These are phyloP conservation scores for Apis dorsata DNA, from an alignment of 1,140 invertebrate genomes.

Conservation along the genomic window DNA sequence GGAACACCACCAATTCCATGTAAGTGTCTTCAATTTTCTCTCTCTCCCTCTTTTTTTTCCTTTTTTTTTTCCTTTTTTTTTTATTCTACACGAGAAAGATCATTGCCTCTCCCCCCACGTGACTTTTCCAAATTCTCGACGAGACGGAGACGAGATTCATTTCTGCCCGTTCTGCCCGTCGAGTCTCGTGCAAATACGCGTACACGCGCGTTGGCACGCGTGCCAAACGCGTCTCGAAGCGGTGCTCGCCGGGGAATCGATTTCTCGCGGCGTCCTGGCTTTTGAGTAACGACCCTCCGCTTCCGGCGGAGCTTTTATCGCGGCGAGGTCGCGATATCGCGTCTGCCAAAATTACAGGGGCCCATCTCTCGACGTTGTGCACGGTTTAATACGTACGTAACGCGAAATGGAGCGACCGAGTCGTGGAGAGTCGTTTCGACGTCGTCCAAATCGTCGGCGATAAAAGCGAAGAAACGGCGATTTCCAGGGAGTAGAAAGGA, in stretches of 20 bases:
- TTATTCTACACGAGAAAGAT: not conserved
- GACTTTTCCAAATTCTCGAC: not conserved
- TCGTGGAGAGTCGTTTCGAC: slow-evolving; percentile 31
- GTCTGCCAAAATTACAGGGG: slow-evolving; percentile 65
- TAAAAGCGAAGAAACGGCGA: slow-evolving; percentile 58
- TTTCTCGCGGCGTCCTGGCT: slow-evolving; percentile 64
- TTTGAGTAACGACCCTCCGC: slow-evolving; percentile 57
- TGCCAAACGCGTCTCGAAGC: slow-evolving; percentile 61
- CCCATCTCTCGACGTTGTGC: slow-evolving; percentile 28
- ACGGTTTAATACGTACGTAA: slow-evolving; percentile 52
- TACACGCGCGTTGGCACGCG: slow-evolving; percentile 39
- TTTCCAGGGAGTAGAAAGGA: not conserved
- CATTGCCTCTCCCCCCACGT: not conserved
- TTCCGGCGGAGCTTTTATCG: slow-evolving; percentile 62
- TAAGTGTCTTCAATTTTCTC: slow-evolving; percentile 76
- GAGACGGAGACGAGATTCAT: not conserved
- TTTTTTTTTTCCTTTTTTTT: not conserved
- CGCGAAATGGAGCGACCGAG: slow-evolving; percentile 43
- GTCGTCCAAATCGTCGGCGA: slow-evolving; percentile 62
- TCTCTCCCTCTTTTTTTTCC: not conserved
- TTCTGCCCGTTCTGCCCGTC: not conserved
- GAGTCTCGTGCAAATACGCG: not conserved
- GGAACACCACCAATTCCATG: slow-evolving; percentile 92
- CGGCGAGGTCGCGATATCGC: slow-evolving; percentile 47
- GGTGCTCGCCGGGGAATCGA: slow-evolving; percentile 60